Evolutionary conservation across 2,113 vertebrate genomes (phyloP).

Genomic region (Capreolus pygargus): DNA sequence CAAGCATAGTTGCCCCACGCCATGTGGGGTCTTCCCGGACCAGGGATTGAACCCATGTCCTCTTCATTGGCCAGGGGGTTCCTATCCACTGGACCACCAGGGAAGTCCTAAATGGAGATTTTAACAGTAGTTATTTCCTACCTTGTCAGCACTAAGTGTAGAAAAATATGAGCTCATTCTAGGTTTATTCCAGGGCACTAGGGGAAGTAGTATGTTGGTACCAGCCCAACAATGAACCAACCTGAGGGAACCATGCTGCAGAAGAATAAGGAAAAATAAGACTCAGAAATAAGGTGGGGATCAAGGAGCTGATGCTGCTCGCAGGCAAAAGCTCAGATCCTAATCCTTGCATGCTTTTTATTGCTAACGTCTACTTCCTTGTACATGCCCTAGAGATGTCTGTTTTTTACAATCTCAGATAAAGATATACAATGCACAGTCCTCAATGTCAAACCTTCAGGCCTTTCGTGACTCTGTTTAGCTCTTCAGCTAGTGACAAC

Average conservation of each 20-base stretch:
- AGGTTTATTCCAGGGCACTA: not conserved
- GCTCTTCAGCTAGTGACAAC: not conserved
- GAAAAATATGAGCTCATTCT: not conserved
- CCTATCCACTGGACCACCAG: not conserved
- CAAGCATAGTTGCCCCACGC: not conserved
- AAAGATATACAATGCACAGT: not conserved
- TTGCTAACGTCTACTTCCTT: not conserved
- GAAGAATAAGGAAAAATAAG: not conserved
- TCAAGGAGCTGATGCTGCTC: not conserved
- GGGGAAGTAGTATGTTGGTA: not conserved
- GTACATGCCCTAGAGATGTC: not conserved
- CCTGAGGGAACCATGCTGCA: accelerated
- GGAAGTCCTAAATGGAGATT: not conserved
- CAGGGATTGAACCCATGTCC: not conserved
- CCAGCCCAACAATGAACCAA: not conserved
- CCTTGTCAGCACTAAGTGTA: not conserved
- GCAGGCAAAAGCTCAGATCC: not conserved
- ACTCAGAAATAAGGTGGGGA: not conserved
- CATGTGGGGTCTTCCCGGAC: not conserved
- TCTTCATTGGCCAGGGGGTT: not conserved
- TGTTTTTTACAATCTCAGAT: not conserved
- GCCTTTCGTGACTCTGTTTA: not conserved
- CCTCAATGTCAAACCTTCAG: not conserved
- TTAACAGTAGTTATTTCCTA: not conserved
- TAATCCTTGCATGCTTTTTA: not conserved